Evolutionary conservation across 2,888 invertebrate species (phyloP).

Genomic region (Hydropsyche betteni): DNA sequence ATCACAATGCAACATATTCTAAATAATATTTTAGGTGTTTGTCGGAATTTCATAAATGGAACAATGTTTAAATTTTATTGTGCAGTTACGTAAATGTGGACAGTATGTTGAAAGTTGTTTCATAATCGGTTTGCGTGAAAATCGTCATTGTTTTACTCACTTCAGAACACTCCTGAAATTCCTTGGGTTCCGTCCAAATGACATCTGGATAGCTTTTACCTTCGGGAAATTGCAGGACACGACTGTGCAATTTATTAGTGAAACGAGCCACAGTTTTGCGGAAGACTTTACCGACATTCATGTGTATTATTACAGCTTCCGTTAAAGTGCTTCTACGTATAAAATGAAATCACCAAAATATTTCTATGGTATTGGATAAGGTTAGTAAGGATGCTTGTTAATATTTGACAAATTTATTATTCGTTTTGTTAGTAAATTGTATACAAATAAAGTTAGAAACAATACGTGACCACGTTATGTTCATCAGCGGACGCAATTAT

Average conservation of each 20-base stretch:
- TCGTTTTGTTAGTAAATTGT: slow-evolving; percentile 16
- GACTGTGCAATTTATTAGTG: slow-evolving; percentile 12
- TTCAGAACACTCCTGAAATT: slow-evolving; percentile 24
- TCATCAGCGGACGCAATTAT: slow-evolving; percentile 22
- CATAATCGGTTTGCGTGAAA: too few species aligned
- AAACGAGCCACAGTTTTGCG: background rate
- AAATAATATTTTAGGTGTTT: too few species aligned
- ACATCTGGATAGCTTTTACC: slow-evolving; percentile 47
- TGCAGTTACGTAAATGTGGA: too few species aligned
- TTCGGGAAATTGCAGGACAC: slow-evolving; percentile 28
- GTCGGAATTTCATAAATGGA: too few species aligned
- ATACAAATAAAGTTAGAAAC: slow-evolving; percentile 28
- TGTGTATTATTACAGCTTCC: too few species aligned
- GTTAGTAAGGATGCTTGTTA: background rate
- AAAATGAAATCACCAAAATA: background rate
- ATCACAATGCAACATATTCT: too few species aligned
- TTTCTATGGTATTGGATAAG: background rate
- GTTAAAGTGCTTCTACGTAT: too few species aligned
- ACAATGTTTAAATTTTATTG: too few species aligned
- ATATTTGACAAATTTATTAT: slow-evolving; percentile 20
- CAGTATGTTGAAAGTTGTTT: too few species aligned
- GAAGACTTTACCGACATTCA: background rate
- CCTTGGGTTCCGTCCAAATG: slow-evolving; percentile 48
- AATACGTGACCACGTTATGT: background rate
- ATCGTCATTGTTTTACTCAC: too few species aligned